A percentile compares a stretch with the other conserved stretches of the same genome.
Evolutionary conservation across 2,113 vertebrate genomes (phyloP).

Genomic region (Cavia porcellus): DNA sequence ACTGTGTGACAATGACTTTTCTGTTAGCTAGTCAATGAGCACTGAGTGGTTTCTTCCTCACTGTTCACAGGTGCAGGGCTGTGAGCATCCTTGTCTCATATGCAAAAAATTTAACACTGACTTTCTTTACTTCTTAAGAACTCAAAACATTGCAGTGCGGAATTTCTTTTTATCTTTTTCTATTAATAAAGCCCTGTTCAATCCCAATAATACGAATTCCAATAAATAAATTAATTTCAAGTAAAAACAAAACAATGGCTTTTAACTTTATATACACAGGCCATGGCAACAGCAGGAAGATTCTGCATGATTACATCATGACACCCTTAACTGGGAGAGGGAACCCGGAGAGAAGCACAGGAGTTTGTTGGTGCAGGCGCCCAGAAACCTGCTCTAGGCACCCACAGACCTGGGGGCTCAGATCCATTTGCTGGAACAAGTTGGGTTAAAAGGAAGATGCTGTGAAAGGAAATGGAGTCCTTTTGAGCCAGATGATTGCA

Average conservation of each 20-base stretch:
- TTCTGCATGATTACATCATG: neutral
- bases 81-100: neutral
- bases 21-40: neutral
- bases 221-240: conserved; percentile 50
- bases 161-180: neutral
- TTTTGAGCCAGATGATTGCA: conserved; percentile 33
- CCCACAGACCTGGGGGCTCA: neutral
- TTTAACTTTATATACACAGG: neutral
- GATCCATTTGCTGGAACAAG: conserved; percentile 79
- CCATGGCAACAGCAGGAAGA: neutral
- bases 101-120: conserved; percentile 13
- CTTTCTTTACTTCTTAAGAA: neutral
- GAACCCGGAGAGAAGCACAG: neutral
- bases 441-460: conserved; percentile 59
- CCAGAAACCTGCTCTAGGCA: conserved; percentile 66
- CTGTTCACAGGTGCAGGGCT: neutral
- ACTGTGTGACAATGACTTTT: neutral
- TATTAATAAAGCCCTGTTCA: conserved; percentile 46
- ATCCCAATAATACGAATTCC: neutral
- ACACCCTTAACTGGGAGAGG: neutral
- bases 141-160: neutral
- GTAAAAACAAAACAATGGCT: neutral
- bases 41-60: neutral
- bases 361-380: conserved; percentile 27
- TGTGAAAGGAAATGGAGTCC: conserved; percentile 69